Percentiles rank a stretch among this genome's conserved stretches.
Evolutionary conservation across 2,888 invertebrate species (phyloP).

Genomic region (Sisyra terminalis): DNA sequence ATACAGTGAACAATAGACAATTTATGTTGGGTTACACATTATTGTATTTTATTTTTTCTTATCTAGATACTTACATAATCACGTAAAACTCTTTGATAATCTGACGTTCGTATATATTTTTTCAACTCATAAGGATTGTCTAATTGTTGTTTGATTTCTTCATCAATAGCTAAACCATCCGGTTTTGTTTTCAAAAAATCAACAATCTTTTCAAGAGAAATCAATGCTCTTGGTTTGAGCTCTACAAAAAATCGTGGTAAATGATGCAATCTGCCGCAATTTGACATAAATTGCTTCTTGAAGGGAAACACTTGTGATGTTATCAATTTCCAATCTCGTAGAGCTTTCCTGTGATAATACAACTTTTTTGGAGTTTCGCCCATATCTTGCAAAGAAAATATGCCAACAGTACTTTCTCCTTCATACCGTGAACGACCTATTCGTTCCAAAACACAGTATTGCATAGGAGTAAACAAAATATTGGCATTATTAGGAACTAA

Average conservation of each 20-base stretch:
- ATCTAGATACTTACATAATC: conserved; percentile 29
- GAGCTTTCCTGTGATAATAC: conserved; percentile 43
- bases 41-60: too few species aligned
- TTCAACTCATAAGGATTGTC: conserved; percentile 26
- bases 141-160: conserved; percentile 30
- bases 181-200: conserved; percentile 35
- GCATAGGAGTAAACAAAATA: conserved; percentile 31
- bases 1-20: too few species aligned
- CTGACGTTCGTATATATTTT: conserved; percentile 33
- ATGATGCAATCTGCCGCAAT: conserved; percentile 35
- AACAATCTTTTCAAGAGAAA: conserved; percentile 35
- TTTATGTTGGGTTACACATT: too few species aligned
- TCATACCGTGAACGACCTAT: conserved; percentile 51
- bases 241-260: conserved; percentile 43
- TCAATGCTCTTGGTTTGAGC: conserved; percentile 33
- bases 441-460: conserved; percentile 55
- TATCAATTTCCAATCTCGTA: conserved; percentile 39
- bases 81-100: conserved; percentile 34
- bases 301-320: conserved; percentile 36
- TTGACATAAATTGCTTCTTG: conserved; percentile 30
- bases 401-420: conserved; percentile 53
- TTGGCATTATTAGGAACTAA: conserved; percentile 35
- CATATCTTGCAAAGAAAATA: conserved; percentile 33
- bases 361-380: conserved; percentile 43
- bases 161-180: conserved; percentile 31